A percentile compares a stretch with the other conserved stretches of the same genome.
phyloP scores from a whole-genome alignment of 2,113 vertebrate genomes.

The Hemicordylus capensis region DNA sequence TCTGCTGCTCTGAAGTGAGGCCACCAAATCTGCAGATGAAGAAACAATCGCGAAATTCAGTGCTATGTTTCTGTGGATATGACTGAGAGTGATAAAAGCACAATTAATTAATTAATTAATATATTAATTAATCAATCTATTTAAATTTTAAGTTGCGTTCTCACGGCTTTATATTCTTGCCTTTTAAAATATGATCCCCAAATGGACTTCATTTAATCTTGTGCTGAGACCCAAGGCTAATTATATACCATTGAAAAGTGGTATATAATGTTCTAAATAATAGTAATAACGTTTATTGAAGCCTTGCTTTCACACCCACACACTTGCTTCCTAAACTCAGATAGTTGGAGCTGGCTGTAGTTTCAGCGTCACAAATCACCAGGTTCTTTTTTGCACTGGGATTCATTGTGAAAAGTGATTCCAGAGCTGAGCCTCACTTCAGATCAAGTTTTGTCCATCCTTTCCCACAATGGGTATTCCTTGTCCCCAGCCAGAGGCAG shows the following conservation, averaged over 20 bases:
- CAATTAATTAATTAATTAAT: neutral
- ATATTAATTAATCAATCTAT: neutral
- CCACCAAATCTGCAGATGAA: neutral
- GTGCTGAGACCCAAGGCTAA: too few relatives aligned
- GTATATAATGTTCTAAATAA: too few relatives aligned
- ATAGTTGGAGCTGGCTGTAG: neutral
- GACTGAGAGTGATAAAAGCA: neutral
- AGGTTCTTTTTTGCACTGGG: neutral
- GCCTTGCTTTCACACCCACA: neutral
- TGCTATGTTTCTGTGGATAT: neutral
- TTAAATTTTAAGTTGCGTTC: neutral
- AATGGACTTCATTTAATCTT: neutral
- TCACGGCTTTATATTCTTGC: too few relatives aligned
- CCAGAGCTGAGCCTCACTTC: too few relatives aligned
- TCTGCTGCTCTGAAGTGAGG: neutral
- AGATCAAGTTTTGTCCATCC: too few relatives aligned
- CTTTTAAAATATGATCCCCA: too few relatives aligned
- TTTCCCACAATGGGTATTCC: too few relatives aligned
- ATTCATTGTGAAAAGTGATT: too few relatives aligned
- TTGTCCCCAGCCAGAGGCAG: too few relatives aligned
- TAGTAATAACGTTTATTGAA: too few relatives aligned
- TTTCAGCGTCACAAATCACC: neutral
- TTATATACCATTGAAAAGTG: too few relatives aligned
- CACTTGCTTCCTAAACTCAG: neutral
- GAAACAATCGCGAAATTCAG: neutral